Percentiles rank a stretch among this genome's conserved stretches.
phyloP scores from a whole-genome alignment of 2,113 vertebrate species.

The Pelobates fuscus region DNA sequence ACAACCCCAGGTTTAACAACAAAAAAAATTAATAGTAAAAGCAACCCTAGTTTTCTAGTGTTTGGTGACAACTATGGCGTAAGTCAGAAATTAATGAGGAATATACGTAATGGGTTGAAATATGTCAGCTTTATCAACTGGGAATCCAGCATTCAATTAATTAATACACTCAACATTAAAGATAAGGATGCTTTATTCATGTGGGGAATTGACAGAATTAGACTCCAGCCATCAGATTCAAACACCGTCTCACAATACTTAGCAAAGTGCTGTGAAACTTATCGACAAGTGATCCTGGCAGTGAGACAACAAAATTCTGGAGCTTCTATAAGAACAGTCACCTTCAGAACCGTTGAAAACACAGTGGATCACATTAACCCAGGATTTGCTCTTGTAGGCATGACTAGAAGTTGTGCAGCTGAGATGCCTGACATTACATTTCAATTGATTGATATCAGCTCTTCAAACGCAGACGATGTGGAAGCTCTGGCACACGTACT shows the following conservation, averaged over 20 bases:
- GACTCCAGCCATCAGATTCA: constrained; percentile 57
- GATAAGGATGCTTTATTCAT: constrained; percentile 74
- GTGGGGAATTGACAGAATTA: constrained; percentile 75
- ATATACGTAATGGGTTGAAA: constrained; percentile 66
- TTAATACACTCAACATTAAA: constrained; percentile 55
- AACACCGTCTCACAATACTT: constrained; percentile 60
- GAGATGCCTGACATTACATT: constrained; percentile 75
- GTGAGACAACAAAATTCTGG: constrained; percentile 59
- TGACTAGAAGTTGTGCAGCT: constrained; percentile 74
- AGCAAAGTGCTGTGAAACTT: constrained; percentile 75
- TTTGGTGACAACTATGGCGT: constrained; percentile 79
- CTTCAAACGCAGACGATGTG: constrained; percentile 71
- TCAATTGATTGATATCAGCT: constrained; percentile 79
- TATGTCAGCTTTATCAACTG: constrained; percentile 62
- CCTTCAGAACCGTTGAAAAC: constrained; percentile 72
- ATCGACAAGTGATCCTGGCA: constrained; percentile 71
- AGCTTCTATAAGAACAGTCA: constrained; percentile 69
- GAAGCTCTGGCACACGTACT: constrained; percentile 70
- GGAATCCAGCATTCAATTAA: constrained; percentile 45
- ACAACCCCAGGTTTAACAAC: constrained; percentile 45
- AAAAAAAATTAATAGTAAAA: neutral
- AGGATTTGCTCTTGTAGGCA: constrained; percentile 77
- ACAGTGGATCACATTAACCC: constrained; percentile 73
- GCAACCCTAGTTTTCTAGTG: constrained; percentile 71
- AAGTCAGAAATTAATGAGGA: constrained; percentile 65